phyloP scores from a whole-genome alignment of 2,888 invertebrate species.

The Aproaerema taeniolella region DNA sequence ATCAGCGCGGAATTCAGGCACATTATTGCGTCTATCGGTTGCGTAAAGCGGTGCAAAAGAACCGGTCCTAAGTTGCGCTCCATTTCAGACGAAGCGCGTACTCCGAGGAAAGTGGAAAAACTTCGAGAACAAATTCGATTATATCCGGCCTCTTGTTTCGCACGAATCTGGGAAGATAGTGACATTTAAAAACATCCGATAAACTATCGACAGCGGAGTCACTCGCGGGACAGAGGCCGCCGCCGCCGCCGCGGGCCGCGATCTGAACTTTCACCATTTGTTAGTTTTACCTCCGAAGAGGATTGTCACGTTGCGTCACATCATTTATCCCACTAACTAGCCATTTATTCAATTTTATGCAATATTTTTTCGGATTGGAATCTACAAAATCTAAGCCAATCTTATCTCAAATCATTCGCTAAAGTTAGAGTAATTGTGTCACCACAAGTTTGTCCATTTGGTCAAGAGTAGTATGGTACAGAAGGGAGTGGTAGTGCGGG shows the following conservation, averaged over 20 bases:
- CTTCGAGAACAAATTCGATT: conserved; percentile 24
- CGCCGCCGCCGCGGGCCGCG: conserved; percentile 18
- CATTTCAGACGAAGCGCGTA: conserved; percentile 45
- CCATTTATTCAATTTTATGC: conserved; percentile 30
- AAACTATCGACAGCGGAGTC: conserved; percentile 25
- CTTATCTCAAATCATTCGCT: background rate
- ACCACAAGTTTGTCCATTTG: background rate
- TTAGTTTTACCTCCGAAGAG: conserved; percentile 47
- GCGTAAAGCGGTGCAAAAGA: conserved; percentile 58
- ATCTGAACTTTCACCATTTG: conserved; percentile 66
- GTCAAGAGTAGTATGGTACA: conserved; percentile 1
- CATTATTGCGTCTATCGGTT: conserved; percentile 59
- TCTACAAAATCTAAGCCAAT: background rate
- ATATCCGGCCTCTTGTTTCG: conserved; percentile 20
- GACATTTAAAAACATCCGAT: conserved; percentile 33
- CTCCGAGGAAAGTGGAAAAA: conserved; percentile 37
- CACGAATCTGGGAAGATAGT: conserved; percentile 22
- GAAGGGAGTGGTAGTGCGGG: conserved; percentile 13
- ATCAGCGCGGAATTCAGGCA: conserved; percentile 57
- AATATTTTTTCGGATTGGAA: too few relatives aligned
- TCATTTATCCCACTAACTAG: conserved; percentile 43
- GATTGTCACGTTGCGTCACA: conserved; percentile 53
- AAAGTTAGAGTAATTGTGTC: too few relatives aligned
- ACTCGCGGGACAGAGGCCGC: conserved; percentile 25
- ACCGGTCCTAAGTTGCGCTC: conserved; percentile 61